A percentile compares a stretch with the other conserved stretches of the same genome.
Evolutionary conservation across 2,888 invertebrate species (phyloP).

Genomic region (Apamea epomidion): DNA sequence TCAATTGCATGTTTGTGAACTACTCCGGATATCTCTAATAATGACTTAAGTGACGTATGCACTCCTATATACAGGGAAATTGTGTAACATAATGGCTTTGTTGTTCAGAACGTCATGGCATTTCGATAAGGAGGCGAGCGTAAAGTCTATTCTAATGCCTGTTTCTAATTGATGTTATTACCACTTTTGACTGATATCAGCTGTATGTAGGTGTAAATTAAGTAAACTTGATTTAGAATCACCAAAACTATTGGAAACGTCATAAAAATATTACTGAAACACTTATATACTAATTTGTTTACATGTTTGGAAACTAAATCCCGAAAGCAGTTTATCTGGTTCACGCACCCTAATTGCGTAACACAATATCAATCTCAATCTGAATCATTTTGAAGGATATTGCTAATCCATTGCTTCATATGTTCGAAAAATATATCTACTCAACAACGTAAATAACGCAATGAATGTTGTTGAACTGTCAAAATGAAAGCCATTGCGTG

Average conservation of each 20-base stretch:
- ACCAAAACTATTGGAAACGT: neutral
- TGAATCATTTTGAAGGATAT: no score
- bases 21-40: slow-evolving; percentile 36
- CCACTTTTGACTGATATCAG: neutral
- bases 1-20: slow-evolving; percentile 28
- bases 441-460: no score
- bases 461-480: no score
- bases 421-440: no score
- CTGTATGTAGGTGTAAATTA: neutral
- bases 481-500: no score
- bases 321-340: neutral
- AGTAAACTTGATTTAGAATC: neutral
- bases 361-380: no score
- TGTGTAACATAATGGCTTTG: neutral
- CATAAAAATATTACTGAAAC: neutral
- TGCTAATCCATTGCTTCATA: no score
- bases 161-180: neutral
- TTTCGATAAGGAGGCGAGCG: neutral
- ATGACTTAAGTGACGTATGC: slow-evolving; percentile 15
- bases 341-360: neutral
- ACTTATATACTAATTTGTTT: neutral
- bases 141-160: neutral
- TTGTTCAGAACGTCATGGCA: neutral
- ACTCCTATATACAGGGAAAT: neutral
- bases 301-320: neutral